Base-by-base conservation (phyloP, 2,888 invertebrate species). In the Drosophila kambysellisi region DNA sequence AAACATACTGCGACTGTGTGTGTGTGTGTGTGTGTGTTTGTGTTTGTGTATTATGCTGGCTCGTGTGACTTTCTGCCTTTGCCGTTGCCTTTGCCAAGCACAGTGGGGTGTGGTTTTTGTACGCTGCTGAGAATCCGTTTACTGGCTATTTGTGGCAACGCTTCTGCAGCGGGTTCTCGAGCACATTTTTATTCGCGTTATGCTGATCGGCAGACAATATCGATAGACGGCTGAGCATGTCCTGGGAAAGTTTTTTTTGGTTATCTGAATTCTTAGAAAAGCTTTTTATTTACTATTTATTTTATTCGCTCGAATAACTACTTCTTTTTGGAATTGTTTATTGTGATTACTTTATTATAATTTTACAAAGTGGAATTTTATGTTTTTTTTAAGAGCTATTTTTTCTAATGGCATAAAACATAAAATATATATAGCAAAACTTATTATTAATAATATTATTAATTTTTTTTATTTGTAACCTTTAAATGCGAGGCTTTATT, bases 21-120 rank as follows among this genome's bases (percentile, higher is more conserved):
- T 62, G 68, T 37, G n/a, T 65, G 37, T 60, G 29, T 60, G 37
- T 62, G 68, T 37, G n/a, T 65, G 37, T 60, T 25, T 60, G 37
- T 32, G 52, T 29, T 35, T 67, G 15, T 15, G 12, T 25, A 11
- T 78, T 65, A 89, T 85, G 77, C 86, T 81, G 83, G 81, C 78
- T 71, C 79, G 81, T 84, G 82, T 77, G 85, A 84, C 82, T 82
- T 79, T 76, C 71, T 59, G 74, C 58, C 50, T 63, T 70, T 66
- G 46, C n/a, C 17, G 32, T n/a, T 66, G 69, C n/a, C 43, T 59
- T 64, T 60, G 33, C 41, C 46, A 37, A 12, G 37, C 59, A n/a
- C 32, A n/a, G 61, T 65, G 79, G 74, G 76, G 69, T 77, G 79
- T 74, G 79, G 76, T 70, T 77, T 70, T 68, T 64, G 39, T 69